Conservation (phyloP, 2,113 vertebrate species). For the Tapirus terrestris region DNA sequence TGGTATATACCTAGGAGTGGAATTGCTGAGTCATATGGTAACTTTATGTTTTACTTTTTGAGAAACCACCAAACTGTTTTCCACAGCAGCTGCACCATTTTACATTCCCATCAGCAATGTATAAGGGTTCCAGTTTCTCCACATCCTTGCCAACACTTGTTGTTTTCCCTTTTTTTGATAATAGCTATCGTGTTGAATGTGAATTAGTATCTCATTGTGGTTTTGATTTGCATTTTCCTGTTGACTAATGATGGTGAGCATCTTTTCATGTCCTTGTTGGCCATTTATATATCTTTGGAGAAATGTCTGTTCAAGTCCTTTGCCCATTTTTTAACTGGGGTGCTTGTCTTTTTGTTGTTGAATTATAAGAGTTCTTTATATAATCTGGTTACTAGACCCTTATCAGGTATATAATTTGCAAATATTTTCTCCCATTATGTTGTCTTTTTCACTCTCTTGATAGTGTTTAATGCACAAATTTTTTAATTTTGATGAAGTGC, state of each 20-base stretch:
- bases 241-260: neutral
- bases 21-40: neutral
- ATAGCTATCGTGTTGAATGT: neutral
- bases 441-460: neutral
- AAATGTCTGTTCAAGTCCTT: neutral
- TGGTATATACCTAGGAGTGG: neutral
- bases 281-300: neutral
- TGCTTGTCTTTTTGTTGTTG: neutral
- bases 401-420: neutral
- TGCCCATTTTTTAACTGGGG: neutral
- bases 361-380: neutral
- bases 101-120: neutral
- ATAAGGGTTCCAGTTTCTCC: neutral
- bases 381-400: neutral
- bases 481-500: neutral
- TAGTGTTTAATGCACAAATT: neutral
- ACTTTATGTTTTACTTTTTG: conserved; percentile 5
- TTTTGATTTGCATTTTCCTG: conserved; percentile 2
- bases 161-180: neutral
- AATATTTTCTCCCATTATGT: neutral
- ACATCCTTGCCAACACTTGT: neutral
- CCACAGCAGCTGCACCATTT: neutral
- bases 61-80: neutral
- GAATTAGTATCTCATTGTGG: neutral
- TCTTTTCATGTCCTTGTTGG: neutral